phyloP scores from a whole-genome alignment of 2,113 vertebrate genomes.

The Archilochus colubris region DNA sequence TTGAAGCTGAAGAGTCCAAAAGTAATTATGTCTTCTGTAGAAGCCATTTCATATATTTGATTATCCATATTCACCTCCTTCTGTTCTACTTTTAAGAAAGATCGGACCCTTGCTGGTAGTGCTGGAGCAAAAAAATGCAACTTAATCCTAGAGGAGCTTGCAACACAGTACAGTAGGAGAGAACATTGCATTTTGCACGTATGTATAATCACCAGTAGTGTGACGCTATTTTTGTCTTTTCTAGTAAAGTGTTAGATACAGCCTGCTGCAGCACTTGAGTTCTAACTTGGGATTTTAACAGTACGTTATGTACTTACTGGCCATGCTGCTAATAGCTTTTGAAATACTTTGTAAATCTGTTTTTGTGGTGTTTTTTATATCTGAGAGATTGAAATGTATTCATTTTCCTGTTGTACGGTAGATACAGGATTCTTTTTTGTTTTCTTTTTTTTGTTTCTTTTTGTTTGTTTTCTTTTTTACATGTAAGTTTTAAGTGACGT shows the following conservation, averaged over 20 bases:
- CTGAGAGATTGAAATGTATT: neutral
- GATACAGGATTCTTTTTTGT: fast-evolving
- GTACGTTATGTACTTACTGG: neutral
- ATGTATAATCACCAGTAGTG: neutral
- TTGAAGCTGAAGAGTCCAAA: neutral
- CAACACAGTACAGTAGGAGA: too few relatives aligned
- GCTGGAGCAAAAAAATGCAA: neutral
- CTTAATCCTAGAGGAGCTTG: neutral
- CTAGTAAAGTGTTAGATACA: neutral
- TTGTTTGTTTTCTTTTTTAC: too few relatives aligned
- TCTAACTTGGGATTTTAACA: neutral
- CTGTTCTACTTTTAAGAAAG: neutral
- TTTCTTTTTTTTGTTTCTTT: too few relatives aligned
- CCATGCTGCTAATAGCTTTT: neutral
- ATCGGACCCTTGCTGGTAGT: neutral
- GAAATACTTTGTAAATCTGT: neutral
- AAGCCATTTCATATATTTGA: neutral
- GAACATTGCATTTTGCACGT: neutral
- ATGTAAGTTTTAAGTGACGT: neutral
- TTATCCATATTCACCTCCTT: neutral
- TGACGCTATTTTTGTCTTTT: neutral
- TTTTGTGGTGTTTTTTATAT: neutral
- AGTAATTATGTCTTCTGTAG: neutral
- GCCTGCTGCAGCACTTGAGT: neutral
- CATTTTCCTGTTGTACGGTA: fast-evolving